Percentiles rank a stretch among this genome's conserved stretches.
Evolutionary conservation across 2,888 invertebrate species (phyloP).

Genomic region (Pheosia tremula): DNA sequence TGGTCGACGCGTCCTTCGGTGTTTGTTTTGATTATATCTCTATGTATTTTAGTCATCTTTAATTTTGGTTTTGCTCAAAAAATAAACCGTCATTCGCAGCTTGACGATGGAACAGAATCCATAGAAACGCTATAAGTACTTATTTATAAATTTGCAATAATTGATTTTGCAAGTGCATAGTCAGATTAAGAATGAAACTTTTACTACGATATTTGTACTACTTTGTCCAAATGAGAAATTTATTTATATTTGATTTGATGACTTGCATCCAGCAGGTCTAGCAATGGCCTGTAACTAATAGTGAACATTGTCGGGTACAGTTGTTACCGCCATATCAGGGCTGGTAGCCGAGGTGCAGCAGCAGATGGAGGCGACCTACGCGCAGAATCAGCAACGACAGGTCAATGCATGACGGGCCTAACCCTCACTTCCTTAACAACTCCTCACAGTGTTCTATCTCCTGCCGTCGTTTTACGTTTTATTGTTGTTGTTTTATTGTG

Average conservation of each 20-base stretch:
- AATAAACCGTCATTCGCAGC: neutral
- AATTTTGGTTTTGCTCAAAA: slow-evolving; percentile 31
- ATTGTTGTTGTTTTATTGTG: slow-evolving; percentile 7
- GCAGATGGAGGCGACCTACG: slow-evolving; percentile 86
- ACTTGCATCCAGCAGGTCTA: no score
- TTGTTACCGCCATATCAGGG: slow-evolving; percentile 91
- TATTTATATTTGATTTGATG: no score
- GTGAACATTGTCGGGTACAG: slow-evolving; percentile 77
- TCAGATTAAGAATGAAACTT: no score
- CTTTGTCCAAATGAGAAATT: no score
- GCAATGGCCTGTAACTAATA: slow-evolving; percentile 31
- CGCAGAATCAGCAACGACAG: slow-evolving; percentile 79
- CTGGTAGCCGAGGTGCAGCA: slow-evolving; percentile 92
- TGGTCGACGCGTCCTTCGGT: slow-evolving; percentile 66
- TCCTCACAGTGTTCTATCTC: slow-evolving; percentile 7
- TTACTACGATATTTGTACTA: no score
- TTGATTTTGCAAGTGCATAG: no score
- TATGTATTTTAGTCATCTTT: slow-evolving; percentile 59
- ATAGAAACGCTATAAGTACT: no score
- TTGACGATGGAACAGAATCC: neutral
- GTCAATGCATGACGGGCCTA: slow-evolving; percentile 72
- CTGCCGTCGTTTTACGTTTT: slow-evolving; percentile 5
- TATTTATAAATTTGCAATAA: no score
- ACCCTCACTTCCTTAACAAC: slow-evolving; percentile 12
- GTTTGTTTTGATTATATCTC: slow-evolving; percentile 65